Base-by-base conservation (phyloP, 2,888 invertebrate species). In the Tribolium freemani region DNA sequence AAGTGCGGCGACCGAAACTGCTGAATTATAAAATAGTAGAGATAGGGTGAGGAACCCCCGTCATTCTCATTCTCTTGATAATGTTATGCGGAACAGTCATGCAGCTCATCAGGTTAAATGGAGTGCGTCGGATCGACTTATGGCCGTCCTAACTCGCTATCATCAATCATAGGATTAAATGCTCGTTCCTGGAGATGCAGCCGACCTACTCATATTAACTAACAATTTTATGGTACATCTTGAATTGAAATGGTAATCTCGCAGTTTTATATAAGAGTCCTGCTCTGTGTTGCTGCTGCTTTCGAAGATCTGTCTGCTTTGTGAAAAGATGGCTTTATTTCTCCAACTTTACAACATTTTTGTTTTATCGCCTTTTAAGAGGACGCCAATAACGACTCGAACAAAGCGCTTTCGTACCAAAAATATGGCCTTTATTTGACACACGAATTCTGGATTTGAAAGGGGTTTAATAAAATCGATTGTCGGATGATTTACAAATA, bases 61-160 rank as follows among this genome's bases (percentile, higher is more conserved):
- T 61, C 50, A 46, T 58, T 72, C 61, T 61, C 74, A 66, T 73
- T 75, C 78, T 77, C 75, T 76, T 78, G 81, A 82, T 82, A 82
- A 83, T 82, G 78, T 78, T 80, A 82, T 80, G 81, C 82, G 82
- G 77, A 82, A 82, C 83, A 83, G 82, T 83, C 82, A 83, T 83
- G 83, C 84, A 83, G 83, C 84, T 84, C 84, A 84, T 86, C 85
- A 84, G 81, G 85, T 84, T 86, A 85, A 86, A 86, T 86, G 86
- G 86, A 82, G 83, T 84, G 84, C 80, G 83, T 83, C 86, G 84
- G 85, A 86, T 86, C 84, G 84, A 84, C 84, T 85, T 84, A 83
- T 83, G 80, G 80, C 83, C 82, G 77, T 76, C 77, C 81, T 81
- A 83, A 83, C 82, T 82, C 79, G 83, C 81, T 75, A 80, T 81